phyloP scores from a whole-genome alignment of 2,888 invertebrate genomes.

The Mylabris sibirica region DNA sequence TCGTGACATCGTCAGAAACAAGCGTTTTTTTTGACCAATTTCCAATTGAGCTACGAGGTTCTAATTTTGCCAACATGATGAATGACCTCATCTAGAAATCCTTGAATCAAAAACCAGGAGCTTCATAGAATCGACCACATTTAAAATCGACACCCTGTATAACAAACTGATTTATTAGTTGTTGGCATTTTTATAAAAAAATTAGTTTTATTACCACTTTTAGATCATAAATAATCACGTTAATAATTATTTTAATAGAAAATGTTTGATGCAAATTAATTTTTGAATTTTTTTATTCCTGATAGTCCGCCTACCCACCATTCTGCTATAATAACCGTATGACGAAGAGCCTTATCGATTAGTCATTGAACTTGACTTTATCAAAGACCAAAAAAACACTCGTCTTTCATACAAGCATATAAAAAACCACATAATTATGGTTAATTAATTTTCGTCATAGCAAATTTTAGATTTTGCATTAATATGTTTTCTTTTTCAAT shows the following conservation, averaged over 20 bases:
- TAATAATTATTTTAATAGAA: background rate
- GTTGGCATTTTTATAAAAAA: background rate
- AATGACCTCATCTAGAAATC: too few species aligned
- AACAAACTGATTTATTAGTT: constrained; percentile 13
- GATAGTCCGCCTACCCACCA: background rate
- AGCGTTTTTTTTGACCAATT: too few species aligned
- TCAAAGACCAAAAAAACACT: background rate
- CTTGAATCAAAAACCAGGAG: too few species aligned
- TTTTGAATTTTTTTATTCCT: background rate
- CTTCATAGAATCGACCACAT: too few species aligned
- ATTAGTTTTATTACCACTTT: background rate
- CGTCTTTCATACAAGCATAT: background rate
- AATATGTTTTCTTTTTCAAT: background rate
- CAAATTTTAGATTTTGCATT: constrained; percentile 5
- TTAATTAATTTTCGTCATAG: constrained; percentile 2
- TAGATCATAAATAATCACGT: background rate
- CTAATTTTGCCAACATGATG: too few species aligned
- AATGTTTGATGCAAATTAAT: background rate
- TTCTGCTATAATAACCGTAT: background rate
- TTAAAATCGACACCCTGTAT: too few species aligned
- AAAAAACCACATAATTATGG: background rate
- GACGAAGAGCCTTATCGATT: background rate
- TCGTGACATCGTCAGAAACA: too few species aligned
- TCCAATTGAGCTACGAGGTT: too few species aligned
- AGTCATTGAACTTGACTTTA: constrained; percentile 7